Conservation (phyloP, 2,113 vertebrate genomes). For the Dissostichus mawsoni region DNA sequence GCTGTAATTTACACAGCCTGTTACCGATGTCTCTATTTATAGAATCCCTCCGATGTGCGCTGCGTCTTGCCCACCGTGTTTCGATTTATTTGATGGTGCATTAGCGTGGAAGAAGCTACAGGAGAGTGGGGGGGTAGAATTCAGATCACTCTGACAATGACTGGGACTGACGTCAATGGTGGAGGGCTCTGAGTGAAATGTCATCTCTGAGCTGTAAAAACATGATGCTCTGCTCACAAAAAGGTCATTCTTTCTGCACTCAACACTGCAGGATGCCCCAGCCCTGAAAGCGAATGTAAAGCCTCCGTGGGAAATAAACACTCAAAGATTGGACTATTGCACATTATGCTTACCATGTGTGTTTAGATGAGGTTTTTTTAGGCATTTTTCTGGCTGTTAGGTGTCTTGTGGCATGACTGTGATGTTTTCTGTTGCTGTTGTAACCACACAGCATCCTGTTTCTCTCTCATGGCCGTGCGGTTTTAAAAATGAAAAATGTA, state of each 20-base stretch:
- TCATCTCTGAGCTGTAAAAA: slow-evolving; percentile 58
- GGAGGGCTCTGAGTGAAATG: slow-evolving; percentile 65
- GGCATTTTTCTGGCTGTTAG: slow-evolving; percentile 50
- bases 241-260: slow-evolving; percentile 17
- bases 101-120: slow-evolving; percentile 43
- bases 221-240: slow-evolving; percentile 45
- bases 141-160: slow-evolving; percentile 74
- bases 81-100: slow-evolving; percentile 53
- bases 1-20: neutral
- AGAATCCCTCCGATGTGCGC: slow-evolving; percentile 7
- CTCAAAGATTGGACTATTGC: neutral
- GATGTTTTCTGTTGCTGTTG: slow-evolving; percentile 75
- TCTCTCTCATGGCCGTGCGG: slow-evolving; percentile 71
- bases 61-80: slow-evolving; percentile 30
- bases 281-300: neutral
- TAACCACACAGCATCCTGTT: slow-evolving; percentile 83
- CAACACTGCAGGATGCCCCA: neutral
- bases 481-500: slow-evolving; percentile 81
- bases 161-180: slow-evolving; percentile 79
- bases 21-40: neutral
- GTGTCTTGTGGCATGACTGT: slow-evolving; percentile 69
- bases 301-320: neutral
- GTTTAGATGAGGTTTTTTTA: neutral
- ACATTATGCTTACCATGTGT: neutral
- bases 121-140: slow-evolving; percentile 58